Evolutionary conservation across 37 sponge, comb jelly and placozoan species (phyloP).

Genomic region (Aplysina aerophoba): DNA sequence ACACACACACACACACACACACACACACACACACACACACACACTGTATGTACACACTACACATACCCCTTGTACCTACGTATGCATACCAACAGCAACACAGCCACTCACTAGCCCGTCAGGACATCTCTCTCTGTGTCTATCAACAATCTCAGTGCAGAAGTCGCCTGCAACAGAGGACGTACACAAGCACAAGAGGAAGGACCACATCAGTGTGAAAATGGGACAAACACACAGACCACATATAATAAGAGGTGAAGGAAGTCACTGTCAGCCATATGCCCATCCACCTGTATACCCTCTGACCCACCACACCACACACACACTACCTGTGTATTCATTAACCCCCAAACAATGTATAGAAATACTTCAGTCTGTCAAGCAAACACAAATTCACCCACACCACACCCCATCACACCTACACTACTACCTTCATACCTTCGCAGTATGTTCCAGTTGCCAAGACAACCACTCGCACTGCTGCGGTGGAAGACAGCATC

Average conservation of each 20-base stretch:
- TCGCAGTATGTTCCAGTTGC: conserved; percentile 68
- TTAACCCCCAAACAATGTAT: too few relatives aligned
- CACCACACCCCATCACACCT: neutral
- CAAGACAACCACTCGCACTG: conserved; percentile 22
- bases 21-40: too few relatives aligned
- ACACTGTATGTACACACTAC: neutral
- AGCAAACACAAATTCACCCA: neutral
- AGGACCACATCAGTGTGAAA: too few relatives aligned
- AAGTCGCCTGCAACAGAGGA: neutral
- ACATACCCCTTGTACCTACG: neutral
- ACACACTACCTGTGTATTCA: too few relatives aligned
- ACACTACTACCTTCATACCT: conserved; percentile 27
- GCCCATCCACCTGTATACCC: neutral
- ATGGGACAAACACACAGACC: too few relatives aligned
- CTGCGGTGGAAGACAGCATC: conserved; percentile 8
- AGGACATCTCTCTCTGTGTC: conserved; percentile 17
- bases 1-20: too few relatives aligned
- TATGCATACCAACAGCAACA: neutral
- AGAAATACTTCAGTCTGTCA: neutral
- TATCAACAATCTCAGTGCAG: neutral
- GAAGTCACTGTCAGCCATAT: too few relatives aligned
- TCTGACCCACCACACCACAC: neutral
- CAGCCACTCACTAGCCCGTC: conserved; percentile 7
- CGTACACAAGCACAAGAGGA: neutral
- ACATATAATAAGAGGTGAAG: too few relatives aligned